These are phyloP conservation scores for Myotis yumanensis DNA, from an alignment of 2,113 vertebrate genomes.

Conservation along the genomic window DNA sequence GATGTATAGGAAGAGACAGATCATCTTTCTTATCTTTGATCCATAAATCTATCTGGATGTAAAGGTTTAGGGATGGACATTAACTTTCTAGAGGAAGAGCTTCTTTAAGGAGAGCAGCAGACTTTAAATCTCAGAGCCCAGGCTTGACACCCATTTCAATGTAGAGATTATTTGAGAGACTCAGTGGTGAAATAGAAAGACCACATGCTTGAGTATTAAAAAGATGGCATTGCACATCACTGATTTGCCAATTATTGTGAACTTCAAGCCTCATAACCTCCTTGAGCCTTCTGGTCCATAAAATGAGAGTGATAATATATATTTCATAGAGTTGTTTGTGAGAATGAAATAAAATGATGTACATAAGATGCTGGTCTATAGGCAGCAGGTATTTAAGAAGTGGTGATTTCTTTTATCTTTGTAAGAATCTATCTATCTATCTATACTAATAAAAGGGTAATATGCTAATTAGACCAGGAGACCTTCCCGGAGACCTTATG, in stretches of 20 bases:
- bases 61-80: not conserved
- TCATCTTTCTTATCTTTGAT: not conserved
- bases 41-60: not conserved
- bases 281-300: not conserved
- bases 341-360: not conserved
- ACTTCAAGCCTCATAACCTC: not conserved
- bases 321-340: not conserved
- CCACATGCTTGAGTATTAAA: not conserved
- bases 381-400: not conserved
- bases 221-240: not conserved
- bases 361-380: not conserved
- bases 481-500: too few species aligned
- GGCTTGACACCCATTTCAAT: not conserved
- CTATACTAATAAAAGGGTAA: too few species aligned
- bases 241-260: not conserved
- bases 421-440: not conserved
- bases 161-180: not conserved
- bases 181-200: not conserved
- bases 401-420: not conserved
- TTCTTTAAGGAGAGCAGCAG: not conserved
- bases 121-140: not conserved
- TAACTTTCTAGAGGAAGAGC: not conserved
- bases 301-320: not conserved
- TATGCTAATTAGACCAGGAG: too few species aligned
- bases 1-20: not conserved